A percentile compares a stretch with the other conserved stretches of the same genome.
These are phyloP conservation scores for Pachydiplax longipennis DNA, from an alignment of 2,888 invertebrate species.

Conservation along the genomic window DNA sequence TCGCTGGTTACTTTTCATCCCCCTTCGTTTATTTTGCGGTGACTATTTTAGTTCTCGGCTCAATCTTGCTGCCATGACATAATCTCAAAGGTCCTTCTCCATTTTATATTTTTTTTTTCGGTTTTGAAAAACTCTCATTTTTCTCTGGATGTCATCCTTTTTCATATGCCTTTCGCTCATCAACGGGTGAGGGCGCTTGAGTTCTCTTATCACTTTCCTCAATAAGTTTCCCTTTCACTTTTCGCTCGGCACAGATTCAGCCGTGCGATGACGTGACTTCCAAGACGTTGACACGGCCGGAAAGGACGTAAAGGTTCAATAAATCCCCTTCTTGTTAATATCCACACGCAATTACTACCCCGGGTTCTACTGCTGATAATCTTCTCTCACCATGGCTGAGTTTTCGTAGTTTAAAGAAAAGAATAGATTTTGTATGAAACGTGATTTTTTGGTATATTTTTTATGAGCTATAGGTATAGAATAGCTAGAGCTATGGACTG, in stretches of 20 bases:
- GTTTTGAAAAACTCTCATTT: neutral
- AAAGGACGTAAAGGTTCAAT: neutral
- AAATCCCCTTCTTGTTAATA: neutral
- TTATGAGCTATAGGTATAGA: too few relatives aligned
- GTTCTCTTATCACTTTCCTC: neutral
- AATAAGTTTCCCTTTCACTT: neutral
- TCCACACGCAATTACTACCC: neutral
- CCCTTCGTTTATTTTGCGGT: neutral
- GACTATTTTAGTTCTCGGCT: neutral
- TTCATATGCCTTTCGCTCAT: neutral
- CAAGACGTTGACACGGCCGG: neutral
- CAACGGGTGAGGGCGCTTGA: neutral
- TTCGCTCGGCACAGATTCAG: neutral
- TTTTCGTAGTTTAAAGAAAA: neutral
- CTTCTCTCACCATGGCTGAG: neutral
- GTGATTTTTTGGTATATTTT: too few relatives aligned
- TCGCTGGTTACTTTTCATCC: neutral
- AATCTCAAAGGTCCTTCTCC: neutral
- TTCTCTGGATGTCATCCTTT: neutral
- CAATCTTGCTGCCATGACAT: neutral
- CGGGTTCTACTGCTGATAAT: neutral
- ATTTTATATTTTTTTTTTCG: neutral
- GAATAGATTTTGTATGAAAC: too few relatives aligned
- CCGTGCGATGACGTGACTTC: neutral
- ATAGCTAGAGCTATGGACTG: too few relatives aligned